phyloP scores from a whole-genome alignment of 2,888 invertebrate genomes.

The Pyrrhosoma nymphula region DNA sequence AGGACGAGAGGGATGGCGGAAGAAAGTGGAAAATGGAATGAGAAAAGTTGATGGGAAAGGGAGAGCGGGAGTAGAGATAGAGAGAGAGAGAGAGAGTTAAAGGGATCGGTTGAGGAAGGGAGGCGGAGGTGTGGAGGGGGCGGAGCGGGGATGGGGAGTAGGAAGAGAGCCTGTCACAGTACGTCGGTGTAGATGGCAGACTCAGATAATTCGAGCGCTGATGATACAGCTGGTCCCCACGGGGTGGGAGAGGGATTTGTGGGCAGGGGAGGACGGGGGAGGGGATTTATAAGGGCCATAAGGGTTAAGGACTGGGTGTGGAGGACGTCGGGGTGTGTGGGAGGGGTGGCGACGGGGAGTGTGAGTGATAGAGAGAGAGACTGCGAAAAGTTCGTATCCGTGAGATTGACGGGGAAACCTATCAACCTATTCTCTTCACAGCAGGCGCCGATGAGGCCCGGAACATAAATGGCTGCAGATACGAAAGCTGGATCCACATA shows the following conservation, averaged over 20 bases:
- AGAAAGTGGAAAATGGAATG: slow-evolving; percentile 45
- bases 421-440: slow-evolving; percentile 60
- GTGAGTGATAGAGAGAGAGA: not conserved
- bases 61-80: too few species aligned
- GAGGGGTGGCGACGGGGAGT: not conserved
- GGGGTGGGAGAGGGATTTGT: not conserved
- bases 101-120: not conserved
- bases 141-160: not conserved
- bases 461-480: slow-evolving; percentile 49
- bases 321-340: not conserved
- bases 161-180: not conserved
- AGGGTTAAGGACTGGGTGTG: slow-evolving; percentile 26
- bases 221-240: slow-evolving; percentile 65
- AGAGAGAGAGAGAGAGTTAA: not conserved
- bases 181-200: slow-evolving; percentile 60
- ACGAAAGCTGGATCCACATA: not conserved
- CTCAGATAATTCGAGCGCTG: slow-evolving; percentile 59
- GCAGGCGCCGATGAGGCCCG: slow-evolving; percentile 38
- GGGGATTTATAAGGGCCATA: slow-evolving; percentile 38
- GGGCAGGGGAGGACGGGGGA: not conserved
- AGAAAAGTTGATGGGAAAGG: slow-evolving; percentile 22
- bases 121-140: not conserved
- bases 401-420: slow-evolving; percentile 66
- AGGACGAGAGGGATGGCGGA: not conserved
- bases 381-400: slow-evolving; percentile 44